Base-by-base conservation (phyloP, 1,140 invertebrate species). In the Paralvinella palmiformis region DNA sequence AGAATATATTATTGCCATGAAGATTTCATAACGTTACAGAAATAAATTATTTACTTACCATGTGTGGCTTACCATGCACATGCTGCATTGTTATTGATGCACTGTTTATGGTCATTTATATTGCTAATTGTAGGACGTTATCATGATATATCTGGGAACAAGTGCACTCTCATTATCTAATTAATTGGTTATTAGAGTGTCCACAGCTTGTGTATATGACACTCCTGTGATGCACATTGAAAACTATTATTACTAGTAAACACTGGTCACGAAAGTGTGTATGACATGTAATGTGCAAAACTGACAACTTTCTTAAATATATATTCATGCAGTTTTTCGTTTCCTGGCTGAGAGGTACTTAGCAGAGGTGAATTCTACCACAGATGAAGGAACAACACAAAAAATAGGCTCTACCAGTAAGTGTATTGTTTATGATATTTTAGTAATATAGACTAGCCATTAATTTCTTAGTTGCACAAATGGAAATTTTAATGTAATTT, bases 261-360 rank as follows among this genome's bases (percentile, higher is more conserved):
- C 33, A 36, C 22, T 32, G 22, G 6, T 6, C n/a, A 37, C 17
- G 3, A 59, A 36, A 24, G 22, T 4, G 37, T 59, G 58, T 59
- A 37, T 56, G 17, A 56, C 31, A 24, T 1, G 22, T 13, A 56
- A n/a, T 50, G 17, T 50, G 20, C 20, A 50, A 1, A 31, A 10
- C 5, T 56, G 7, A n/a, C 27, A 29, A 27, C 31, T 22, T 56
- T 29, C 24, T 24, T 29, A 6, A 3, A 27, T 22, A 29, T 33
- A 10, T n/a, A n/a, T 32, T n/a, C n/a, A 36, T 59, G 33, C 58
- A 59, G 58, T 59, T 20, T 59, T 59, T 35, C 22, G 29, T 22
- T 59, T 36, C 22, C 32, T 59, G 13, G 58, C 58, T 15, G 58
- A 59, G 58, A 17, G 20, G 29, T 59, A 59, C 36, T 41, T 59